phyloP scores from a whole-genome alignment of 2,113 vertebrate genomes.

The Cairina moschata region DNA sequence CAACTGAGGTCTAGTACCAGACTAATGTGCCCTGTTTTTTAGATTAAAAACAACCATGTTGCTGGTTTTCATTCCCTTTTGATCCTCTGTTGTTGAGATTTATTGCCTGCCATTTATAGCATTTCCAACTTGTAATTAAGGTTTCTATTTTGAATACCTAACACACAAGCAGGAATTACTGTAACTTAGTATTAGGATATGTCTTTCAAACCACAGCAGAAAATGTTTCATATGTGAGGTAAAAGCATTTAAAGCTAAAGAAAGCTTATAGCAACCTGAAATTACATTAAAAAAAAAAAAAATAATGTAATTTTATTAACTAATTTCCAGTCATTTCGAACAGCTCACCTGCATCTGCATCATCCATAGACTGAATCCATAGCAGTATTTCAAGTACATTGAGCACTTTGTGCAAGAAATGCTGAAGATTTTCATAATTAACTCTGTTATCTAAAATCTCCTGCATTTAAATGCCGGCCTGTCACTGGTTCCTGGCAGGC shows the following conservation, averaged over 20 bases:
- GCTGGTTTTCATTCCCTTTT: slow-evolving; percentile 22
- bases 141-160: slow-evolving; percentile 61
- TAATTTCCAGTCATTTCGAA: neutral
- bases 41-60: neutral
- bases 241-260: neutral
- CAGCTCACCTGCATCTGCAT: neutral
- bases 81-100: slow-evolving; percentile 10
- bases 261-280: neutral
- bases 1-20: neutral
- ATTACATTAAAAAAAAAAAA: neutral
- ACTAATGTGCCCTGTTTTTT: neutral
- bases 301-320: neutral
- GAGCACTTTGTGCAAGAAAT: neutral
- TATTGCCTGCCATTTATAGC: slow-evolving; percentile 26
- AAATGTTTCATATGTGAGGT: neutral
- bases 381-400: neutral
- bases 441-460: neutral
- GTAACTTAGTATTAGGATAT: slow-evolving; percentile 12
- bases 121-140: slow-evolving; percentile 53
- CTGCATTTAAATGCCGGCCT: neutral
- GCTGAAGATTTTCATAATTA: neutral
- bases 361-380: neutral
- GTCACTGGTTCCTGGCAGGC: too few relatives aligned
- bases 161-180: slow-evolving; percentile 14
- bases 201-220: slow-evolving; percentile 6